phyloP scores from a whole-genome alignment of 2,797 vertebrate species.

The Antennarius maculatus region DNA sequence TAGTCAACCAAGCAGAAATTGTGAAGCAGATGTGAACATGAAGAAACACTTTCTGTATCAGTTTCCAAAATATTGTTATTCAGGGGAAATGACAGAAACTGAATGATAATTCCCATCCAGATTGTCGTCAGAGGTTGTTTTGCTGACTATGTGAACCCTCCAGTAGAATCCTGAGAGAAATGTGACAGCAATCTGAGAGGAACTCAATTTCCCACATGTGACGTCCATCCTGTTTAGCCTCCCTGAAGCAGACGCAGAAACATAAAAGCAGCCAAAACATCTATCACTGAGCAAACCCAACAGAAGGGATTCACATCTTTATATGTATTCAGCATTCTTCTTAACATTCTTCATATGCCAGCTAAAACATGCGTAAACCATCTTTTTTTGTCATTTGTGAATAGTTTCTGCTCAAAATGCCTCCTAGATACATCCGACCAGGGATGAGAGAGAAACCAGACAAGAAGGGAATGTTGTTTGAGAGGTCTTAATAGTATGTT shows the following conservation, averaged over 20 bases:
- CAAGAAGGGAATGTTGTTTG: conserved; percentile 77
- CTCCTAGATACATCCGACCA: conserved; percentile 11
- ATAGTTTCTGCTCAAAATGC: conserved; percentile 11
- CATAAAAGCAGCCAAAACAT: conserved; percentile 6
- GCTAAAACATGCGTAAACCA: neutral
- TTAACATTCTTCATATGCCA: conserved; percentile 12
- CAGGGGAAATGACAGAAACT: neutral
- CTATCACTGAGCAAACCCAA: conserved; percentile 6
- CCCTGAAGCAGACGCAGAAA: conserved; percentile 26
- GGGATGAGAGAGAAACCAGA: conserved; percentile 51
- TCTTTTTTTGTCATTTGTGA: conserved; percentile 18
- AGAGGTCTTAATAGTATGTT: conserved; percentile 76
- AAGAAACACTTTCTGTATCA: conserved; percentile 2
- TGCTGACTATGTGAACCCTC: neutral
- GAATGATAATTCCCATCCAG: neutral
- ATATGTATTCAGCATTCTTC: conserved; percentile 6
- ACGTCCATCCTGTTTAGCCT: conserved; percentile 43
- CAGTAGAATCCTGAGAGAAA: neutral
- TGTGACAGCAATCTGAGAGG: conserved; percentile 16
- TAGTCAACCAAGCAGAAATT: conserved; percentile 18
- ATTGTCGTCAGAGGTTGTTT: neutral
- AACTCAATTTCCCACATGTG: conserved; percentile 36
- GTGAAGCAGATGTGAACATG: neutral
- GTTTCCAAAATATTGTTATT: conserved; percentile 6
- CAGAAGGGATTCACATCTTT: conserved; percentile 2